A percentile compares a stretch with the other conserved stretches of the same genome.
phyloP scores from a whole-genome alignment of 1,140 invertebrate species.

The Pomphorhynchus laevis region DNA sequence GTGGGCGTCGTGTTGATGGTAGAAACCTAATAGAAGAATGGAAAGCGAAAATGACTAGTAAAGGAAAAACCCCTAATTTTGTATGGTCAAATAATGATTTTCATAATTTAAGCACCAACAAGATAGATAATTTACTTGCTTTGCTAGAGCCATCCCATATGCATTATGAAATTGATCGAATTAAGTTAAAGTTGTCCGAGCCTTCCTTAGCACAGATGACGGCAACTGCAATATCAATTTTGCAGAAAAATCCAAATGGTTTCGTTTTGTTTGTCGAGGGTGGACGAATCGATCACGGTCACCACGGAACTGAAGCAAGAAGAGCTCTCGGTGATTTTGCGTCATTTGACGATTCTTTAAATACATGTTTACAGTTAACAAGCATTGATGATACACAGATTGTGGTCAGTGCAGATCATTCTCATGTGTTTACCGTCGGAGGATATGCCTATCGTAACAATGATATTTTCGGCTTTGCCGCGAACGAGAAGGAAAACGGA shows the following conservation, averaged over 20 bases:
- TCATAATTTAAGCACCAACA: background rate
- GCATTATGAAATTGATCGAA: constrained; percentile 30
- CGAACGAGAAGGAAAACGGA: background rate
- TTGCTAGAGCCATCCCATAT: constrained; percentile 40
- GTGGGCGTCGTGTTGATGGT: constrained; percentile 1
- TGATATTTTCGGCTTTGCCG: constrained; percentile 12
- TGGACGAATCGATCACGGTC: constrained; percentile 38
- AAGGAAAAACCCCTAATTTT: constrained; percentile 3
- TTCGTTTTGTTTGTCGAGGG: constrained; percentile 59
- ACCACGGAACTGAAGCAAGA: constrained; percentile 40
- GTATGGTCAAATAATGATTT: constrained; percentile 6
- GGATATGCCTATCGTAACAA: constrained; percentile 11
- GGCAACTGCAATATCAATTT: constrained; percentile 36
- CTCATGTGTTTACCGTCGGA: constrained; percentile 17
- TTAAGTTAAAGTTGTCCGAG: constrained; percentile 14
- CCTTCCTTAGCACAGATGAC: constrained; percentile 47
- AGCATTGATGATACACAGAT: constrained; percentile 39
- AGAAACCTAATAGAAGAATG: constrained; percentile 1
- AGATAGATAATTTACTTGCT: too few species aligned
- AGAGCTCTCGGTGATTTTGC: constrained; percentile 39
- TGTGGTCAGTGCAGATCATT: constrained; percentile 54
- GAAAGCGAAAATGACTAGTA: constrained; percentile 1
- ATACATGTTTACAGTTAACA: background rate
- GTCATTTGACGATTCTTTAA: constrained; percentile 32
- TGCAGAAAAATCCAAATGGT: constrained; percentile 38